These are phyloP conservation scores for Hemiprocne comata DNA, from an alignment of 2,113 vertebrate species.

Conservation along the genomic window DNA sequence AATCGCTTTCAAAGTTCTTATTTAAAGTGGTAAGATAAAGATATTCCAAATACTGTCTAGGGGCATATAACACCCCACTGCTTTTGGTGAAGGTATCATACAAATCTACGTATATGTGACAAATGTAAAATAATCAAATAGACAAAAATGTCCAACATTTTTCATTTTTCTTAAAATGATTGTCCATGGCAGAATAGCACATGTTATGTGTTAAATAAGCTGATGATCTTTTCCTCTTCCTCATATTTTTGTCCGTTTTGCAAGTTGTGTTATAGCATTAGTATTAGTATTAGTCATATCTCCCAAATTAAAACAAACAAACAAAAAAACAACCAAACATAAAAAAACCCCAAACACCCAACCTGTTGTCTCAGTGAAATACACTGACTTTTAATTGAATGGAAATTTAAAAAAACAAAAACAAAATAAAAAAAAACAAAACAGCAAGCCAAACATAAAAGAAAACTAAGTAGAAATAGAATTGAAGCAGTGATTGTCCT, in stretches of 20 bases:
- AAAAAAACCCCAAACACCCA: too few relatives aligned
- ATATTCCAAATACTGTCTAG: background rate
- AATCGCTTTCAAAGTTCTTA: background rate
- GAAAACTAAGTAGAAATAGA: background rate
- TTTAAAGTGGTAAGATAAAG: background rate
- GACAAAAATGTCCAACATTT: background rate
- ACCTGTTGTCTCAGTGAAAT: background rate
- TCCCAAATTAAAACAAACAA: background rate
- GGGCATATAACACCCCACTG: background rate
- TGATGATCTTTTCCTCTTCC: background rate
- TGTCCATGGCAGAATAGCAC: background rate
- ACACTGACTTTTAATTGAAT: background rate
- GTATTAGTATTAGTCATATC: background rate
- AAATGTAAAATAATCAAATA: background rate
- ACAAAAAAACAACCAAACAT: too few relatives aligned
- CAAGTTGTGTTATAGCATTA: background rate
- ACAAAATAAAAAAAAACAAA: too few relatives aligned
- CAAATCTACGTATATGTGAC: background rate
- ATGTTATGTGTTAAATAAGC: background rate
- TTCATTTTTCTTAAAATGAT: background rate
- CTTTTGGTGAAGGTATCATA: background rate
- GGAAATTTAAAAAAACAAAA: background rate
- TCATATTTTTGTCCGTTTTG: background rate
- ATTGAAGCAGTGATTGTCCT: background rate
- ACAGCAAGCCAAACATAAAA: background rate